Percentiles rank a stretch among this genome's conserved stretches.
phyloP scores from a whole-genome alignment of 2,113 vertebrate species.

The Limnothrissa miodon region DNA sequence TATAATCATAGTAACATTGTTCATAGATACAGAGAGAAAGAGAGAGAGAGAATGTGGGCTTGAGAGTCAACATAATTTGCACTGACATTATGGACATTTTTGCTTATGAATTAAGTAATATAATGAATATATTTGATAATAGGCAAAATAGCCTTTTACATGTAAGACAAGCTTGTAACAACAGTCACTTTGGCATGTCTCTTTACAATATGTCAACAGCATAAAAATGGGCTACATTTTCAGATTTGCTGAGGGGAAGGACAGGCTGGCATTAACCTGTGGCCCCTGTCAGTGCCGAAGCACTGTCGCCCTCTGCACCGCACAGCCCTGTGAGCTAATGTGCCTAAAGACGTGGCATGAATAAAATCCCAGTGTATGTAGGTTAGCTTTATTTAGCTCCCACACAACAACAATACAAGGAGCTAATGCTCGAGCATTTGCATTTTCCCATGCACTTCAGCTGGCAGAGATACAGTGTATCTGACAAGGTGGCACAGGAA shows the following conservation, averaged over 20 bases:
- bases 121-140: not conserved
- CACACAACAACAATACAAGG: constrained; percentile 4
- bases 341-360: constrained; percentile 1
- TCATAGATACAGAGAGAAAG: not conserved
- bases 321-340: not conserved
- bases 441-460: not conserved
- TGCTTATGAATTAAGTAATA: not conserved
- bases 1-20: not conserved
- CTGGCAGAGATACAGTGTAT: not conserved
- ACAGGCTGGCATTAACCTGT: constrained; percentile 21
- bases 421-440: not conserved
- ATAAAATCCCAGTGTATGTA: constrained; percentile 8
- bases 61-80: not conserved
- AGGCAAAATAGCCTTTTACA: not conserved
- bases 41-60: too few relatives aligned
- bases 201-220: not conserved
- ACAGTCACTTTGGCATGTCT: constrained; percentile 17
- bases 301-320: not conserved
- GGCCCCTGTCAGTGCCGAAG: not conserved
- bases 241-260: constrained; percentile 15
- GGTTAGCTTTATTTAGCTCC: constrained; percentile 13
- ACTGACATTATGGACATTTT: not conserved
- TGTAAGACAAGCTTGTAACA: not conserved
- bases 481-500: not conserved
- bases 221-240: constrained; percentile 1